phyloP scores from a whole-genome alignment of 2,888 invertebrate species.

The Orthosia gracilis region DNA sequence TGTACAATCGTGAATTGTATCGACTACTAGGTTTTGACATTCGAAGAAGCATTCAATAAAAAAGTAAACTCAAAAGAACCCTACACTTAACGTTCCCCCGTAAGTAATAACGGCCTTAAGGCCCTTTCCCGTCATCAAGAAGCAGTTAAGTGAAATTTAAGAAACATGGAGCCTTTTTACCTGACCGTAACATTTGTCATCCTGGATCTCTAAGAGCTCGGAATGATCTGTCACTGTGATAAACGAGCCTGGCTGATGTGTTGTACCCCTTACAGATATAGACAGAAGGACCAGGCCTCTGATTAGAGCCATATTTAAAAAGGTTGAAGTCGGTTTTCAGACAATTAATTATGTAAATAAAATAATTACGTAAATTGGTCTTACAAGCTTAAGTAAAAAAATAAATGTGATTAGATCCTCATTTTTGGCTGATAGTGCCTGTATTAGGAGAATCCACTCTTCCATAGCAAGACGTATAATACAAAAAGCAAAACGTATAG shows the following conservation, averaged over 20 bases:
- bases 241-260: conserved; percentile 83
- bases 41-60: neutral
- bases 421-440: too few relatives aligned
- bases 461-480: too few relatives aligned
- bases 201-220: conserved; percentile 73
- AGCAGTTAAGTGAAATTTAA: conserved; percentile 81
- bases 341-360: too few relatives aligned
- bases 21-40: too few relatives aligned
- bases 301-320: too few relatives aligned
- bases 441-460: too few relatives aligned
- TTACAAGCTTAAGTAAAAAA: too few relatives aligned
- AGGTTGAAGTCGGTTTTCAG: too few relatives aligned
- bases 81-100: neutral
- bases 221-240: conserved; percentile 88
- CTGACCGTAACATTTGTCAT: conserved; percentile 89
- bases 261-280: neutral
- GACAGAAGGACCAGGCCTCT: conserved; percentile 29
- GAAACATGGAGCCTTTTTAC: conserved; percentile 82
- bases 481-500: too few relatives aligned
- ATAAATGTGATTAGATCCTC: too few relatives aligned
- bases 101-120: conserved; percentile 35
- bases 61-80: neutral
- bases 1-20: too few relatives aligned
- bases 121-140: conserved; percentile 49
- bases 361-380: too few relatives aligned